These are phyloP conservation scores for Nylanderia fulva DNA, from an alignment of 1,140 invertebrate species.

Conservation along the genomic window DNA sequence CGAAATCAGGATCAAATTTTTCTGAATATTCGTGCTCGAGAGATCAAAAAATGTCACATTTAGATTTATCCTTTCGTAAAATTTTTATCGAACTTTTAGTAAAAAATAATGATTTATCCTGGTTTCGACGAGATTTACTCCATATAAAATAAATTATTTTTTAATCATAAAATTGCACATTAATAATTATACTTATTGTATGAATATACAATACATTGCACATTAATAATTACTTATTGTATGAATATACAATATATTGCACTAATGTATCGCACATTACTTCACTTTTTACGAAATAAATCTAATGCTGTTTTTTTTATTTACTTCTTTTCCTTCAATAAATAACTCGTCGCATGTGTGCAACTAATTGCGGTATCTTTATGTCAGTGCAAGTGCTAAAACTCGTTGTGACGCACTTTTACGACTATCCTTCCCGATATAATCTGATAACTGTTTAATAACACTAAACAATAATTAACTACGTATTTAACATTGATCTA, in stretches of 20 bases:
- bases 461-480: not conserved
- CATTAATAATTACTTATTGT: slow-evolving; percentile 6
- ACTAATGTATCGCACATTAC: slow-evolving; percentile 23
- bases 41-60: not conserved
- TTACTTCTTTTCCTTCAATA: not conserved
- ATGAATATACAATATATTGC: slow-evolving; percentile 21
- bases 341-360: slow-evolving; percentile 12
- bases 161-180: not conserved
- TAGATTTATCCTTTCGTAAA: not conserved
- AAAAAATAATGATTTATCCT: not conserved
- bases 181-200: slow-evolving; percentile 16
- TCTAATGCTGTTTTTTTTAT: slow-evolving; percentile 30
- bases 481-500: not conserved
- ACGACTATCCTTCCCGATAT: not conserved
- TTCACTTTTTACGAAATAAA: slow-evolving; percentile 41
- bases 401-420: not conserved
- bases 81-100: no score
- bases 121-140: not conserved
- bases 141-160: not conserved
- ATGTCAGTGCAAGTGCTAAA: not conserved
- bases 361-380: not conserved
- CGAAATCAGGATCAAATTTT: not conserved
- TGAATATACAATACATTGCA: slow-evolving; percentile 4
- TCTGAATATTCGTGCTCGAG: no score
- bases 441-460: not conserved